Base-by-base conservation (phyloP, 2,797 vertebrate species). In the Melanotaenia parkinsoni region DNA sequence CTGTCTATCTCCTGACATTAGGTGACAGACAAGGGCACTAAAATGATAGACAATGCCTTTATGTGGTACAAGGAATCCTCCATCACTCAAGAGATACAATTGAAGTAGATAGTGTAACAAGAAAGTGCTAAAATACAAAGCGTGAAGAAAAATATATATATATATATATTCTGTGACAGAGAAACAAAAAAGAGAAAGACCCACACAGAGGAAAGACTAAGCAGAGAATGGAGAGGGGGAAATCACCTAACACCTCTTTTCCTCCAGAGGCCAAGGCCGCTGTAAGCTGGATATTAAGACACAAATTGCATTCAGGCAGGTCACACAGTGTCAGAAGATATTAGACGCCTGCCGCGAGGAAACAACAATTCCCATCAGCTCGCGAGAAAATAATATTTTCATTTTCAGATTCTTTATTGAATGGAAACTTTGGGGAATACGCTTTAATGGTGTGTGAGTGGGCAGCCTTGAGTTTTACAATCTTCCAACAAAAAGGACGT, bases 311-410 rank as follows among this genome's bases (percentile, higher is more conserved):
- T 97, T 97, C 95, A 96, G 95, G 93, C 95, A 90, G 97, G 96
- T 98, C 97, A 97, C 95, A 91, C 92, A 84, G 89, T 97, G 97
- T 98, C 98, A 98, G 94, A 96, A 97, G 96, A 97, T 98, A 99
- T 98, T 98, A 98, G 95, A 96, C 93, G 94, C 95, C 96, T 96
- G 96, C 96, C 95, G 95, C 94, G 96, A 97, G 94, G 94, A 97
- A 98, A 98, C 96, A 98, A 98, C 96, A 96, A 97, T 96, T 97
- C 97, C 97, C 96, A 97, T 97, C 96, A 97, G 96, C 95, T 94
- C 94, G 95, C 94, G 94, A 95, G 95, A 96, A 97, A 96, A 97
- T 95, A 97, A 98, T 98, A 98, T 98, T 98, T 98, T 98, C 96
- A 97, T 98, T 98, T 97, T 96, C 95, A 93, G 94, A 93, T 80